phyloP scores from a whole-genome alignment of 2,113 vertebrate species.

The Scalopus aquaticus region DNA sequence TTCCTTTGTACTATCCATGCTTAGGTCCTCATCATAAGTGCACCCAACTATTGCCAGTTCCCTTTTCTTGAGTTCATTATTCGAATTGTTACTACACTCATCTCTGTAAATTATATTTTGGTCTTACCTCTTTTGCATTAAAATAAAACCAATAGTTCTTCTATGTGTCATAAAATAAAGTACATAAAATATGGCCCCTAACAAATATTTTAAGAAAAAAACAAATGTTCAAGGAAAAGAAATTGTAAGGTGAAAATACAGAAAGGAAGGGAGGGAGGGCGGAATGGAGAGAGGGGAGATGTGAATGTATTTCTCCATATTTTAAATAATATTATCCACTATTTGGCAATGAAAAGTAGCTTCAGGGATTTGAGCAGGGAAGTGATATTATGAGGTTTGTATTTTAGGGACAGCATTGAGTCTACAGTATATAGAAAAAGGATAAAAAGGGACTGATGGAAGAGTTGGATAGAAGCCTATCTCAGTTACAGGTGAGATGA shows the following conservation, averaged over 20 bases:
- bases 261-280: background rate
- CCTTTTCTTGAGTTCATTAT: background rate
- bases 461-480: background rate
- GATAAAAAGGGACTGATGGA: background rate
- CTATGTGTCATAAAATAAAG: background rate
- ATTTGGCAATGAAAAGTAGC: background rate
- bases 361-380: background rate
- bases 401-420: background rate
- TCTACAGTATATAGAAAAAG: background rate
- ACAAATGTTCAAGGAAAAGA: background rate
- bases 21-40: background rate
- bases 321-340: background rate
- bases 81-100: background rate
- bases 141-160: background rate
- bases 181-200: background rate
- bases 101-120: background rate
- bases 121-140: background rate
- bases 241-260: background rate
- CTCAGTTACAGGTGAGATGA: background rate
- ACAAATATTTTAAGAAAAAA: constrained; percentile 12
- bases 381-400: background rate
- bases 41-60: background rate
- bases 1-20: background rate
- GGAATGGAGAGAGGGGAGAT: background rate
- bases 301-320: background rate